phyloP scores from a whole-genome alignment of 2,797 vertebrate species.

The Mormyrops boulengeri region DNA sequence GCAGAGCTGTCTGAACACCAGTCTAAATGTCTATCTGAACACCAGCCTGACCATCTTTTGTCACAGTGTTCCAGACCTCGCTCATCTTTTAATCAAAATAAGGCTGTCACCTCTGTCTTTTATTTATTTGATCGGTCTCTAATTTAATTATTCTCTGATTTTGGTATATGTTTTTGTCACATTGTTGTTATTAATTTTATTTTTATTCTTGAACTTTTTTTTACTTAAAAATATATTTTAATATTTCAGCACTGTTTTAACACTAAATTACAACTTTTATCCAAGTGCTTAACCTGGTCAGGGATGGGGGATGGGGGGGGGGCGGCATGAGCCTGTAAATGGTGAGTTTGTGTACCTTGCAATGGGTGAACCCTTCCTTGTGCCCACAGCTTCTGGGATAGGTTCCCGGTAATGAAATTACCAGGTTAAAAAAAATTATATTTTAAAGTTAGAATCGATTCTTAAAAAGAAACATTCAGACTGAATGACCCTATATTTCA shows the following conservation, averaged over 20 bases:
- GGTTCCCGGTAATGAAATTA: neutral
- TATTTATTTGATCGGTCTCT: neutral
- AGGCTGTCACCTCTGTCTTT: neutral
- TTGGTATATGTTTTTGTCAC: neutral
- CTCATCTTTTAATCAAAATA: neutral
- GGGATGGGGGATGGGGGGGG: neutral
- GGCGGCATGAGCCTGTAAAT: neutral
- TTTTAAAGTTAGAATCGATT: neutral
- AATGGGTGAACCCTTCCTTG: neutral
- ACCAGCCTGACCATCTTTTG: neutral
- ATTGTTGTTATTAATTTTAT: neutral
- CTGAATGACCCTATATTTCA: neutral
- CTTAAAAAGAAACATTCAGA: neutral
- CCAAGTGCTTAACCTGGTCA: neutral
- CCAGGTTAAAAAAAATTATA: neutral
- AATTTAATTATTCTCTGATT: neutral
- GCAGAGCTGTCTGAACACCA: neutral
- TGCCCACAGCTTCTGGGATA: neutral
- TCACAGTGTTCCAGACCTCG: neutral
- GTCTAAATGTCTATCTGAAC: neutral
- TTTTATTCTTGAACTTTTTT: neutral
- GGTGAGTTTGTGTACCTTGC: neutral
- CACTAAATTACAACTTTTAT: neutral
- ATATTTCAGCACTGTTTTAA: neutral
- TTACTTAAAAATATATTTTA: neutral